Conservation (phyloP, 2,888 invertebrate genomes). For the Malacosoma neustria region DNA sequence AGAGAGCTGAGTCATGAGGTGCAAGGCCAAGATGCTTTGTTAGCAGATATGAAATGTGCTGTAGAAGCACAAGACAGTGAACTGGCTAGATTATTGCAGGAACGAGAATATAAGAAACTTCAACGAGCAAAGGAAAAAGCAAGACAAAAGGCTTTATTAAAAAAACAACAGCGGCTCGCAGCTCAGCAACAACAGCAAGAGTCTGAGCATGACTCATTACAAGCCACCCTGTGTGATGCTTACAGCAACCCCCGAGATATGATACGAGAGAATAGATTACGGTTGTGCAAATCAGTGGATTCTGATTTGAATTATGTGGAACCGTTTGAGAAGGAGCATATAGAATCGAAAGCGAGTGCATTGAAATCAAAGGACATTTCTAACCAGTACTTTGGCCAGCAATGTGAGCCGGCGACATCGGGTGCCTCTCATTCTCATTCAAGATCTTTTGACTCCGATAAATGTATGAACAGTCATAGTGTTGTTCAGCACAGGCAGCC, state of each 20-base stretch:
- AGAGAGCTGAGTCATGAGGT: conserved; percentile 50
- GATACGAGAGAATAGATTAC: conserved; percentile 48
- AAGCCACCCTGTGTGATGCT: conserved; percentile 56
- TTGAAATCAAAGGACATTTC: conserved; percentile 55
- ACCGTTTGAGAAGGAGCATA: conserved; percentile 65
- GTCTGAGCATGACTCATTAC: conserved; percentile 20
- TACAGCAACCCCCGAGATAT: conserved; percentile 64
- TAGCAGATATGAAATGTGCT: conserved; percentile 63
- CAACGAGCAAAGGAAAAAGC: conserved; percentile 66
- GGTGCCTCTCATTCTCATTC: conserved; percentile 38
- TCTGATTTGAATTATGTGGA: conserved; percentile 67
- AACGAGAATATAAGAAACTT: conserved; percentile 62
- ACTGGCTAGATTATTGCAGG: conserved; percentile 56
- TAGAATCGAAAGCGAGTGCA: conserved; percentile 65
- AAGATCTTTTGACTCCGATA: conserved; percentile 40
- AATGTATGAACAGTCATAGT: conserved; percentile 21
- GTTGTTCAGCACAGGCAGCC: conserved; percentile 53
- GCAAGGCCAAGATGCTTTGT: conserved; percentile 46
- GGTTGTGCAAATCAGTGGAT: conserved; percentile 63
- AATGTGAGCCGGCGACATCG: conserved; percentile 36
- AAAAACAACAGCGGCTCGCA: conserved; percentile 54
- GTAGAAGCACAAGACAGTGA: conserved; percentile 68
- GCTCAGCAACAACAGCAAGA: conserved; percentile 29
- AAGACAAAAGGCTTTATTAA: conserved; percentile 56
- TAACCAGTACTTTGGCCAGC: conserved; percentile 47